phyloP scores from a whole-genome alignment of 2,113 vertebrate species.

The Cromileptes altivelis region DNA sequence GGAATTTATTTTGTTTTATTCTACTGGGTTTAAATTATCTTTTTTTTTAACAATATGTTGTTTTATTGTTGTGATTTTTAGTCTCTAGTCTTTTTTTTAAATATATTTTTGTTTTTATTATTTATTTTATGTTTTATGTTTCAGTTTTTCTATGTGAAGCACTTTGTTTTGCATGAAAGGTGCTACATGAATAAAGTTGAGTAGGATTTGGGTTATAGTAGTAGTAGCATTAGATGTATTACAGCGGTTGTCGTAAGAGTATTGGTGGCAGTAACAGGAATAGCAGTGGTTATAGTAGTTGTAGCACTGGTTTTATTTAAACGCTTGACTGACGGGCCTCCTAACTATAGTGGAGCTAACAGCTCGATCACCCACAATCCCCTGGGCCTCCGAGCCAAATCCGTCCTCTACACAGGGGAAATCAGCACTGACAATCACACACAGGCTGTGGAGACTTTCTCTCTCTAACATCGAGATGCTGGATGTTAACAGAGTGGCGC shows the following conservation, averaged over 20 bases:
- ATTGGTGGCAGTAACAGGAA: constrained; percentile 21
- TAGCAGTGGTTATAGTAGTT: constrained; percentile 17
- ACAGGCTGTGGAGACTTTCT: constrained; percentile 28
- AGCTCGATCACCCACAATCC: constrained; percentile 65
- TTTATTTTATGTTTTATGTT: too few species aligned
- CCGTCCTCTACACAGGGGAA: constrained; percentile 60
- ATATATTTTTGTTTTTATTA: too few species aligned
- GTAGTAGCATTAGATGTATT: neutral
- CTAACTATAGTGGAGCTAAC: constrained; percentile 43
- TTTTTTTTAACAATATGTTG: too few species aligned
- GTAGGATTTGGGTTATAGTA: neutral
- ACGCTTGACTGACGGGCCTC: constrained; percentile 50
- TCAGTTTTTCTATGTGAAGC: too few species aligned
- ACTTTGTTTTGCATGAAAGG: too few species aligned
- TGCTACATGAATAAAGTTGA: too few species aligned
- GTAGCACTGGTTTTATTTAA: constrained; percentile 38
- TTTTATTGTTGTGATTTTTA: too few species aligned
- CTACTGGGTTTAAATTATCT: too few species aligned
- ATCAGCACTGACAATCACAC: constrained; percentile 53
- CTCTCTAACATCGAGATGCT: constrained; percentile 41
- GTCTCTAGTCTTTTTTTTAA: too few species aligned
- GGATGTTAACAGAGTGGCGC: constrained; percentile 40
- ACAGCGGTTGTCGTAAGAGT: neutral
- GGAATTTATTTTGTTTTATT: too few species aligned
- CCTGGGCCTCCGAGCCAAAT: constrained; percentile 60